Evolutionary conservation across 2,888 invertebrate species (phyloP), one percentile per base, ranked within the genome.

Genomic region (Hirudinaria manillensis): DNA sequence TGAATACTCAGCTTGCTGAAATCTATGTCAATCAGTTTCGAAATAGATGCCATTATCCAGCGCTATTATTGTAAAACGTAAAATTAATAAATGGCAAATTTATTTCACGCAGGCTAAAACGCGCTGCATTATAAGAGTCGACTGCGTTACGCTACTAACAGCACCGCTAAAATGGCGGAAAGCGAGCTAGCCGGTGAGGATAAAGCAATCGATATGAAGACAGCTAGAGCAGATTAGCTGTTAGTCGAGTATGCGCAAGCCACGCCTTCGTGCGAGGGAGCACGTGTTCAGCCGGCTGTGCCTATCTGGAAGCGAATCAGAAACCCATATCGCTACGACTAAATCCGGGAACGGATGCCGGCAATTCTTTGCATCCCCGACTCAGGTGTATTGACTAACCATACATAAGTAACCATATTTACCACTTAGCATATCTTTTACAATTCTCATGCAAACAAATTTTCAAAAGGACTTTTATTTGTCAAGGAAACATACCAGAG

Each of bases 1-100:
- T 34, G 68, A 21, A 68, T 68, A 32, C 34, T 34, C 36, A 68
- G 21, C 27, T 68, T 68, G 6, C n/a, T 68, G 68, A 68, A 68
- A 24, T 68, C 68, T 1, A 61, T 61, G 61, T 61, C 61, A 10
- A 61, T 61, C 29, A 61, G 61, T 10, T 61, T 61, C 29, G 61
- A 29, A 16, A 61, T 29, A 21, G 61, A 61, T 27, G 61, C 7
- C 61, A 61, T 61, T 24, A 27, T 61, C 29, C 61, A 1, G 45
- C 10, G 16, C 10, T 6, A 36, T 36, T 16, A 16, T 45, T 45
- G 45, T 45, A 45, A 45, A 45, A 45, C n/a, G n/a, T n/a, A n/a
- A n/a, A n/a, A 16, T 10, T 45, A 45, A 45, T 45, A 61, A 61
- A 56, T 3, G 6, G 3, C 61, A 29, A 29, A 61, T 61, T 1